These are phyloP conservation scores for Andrena fulva DNA, from an alignment of 2,888 invertebrate genomes.

Conservation along the genomic window DNA sequence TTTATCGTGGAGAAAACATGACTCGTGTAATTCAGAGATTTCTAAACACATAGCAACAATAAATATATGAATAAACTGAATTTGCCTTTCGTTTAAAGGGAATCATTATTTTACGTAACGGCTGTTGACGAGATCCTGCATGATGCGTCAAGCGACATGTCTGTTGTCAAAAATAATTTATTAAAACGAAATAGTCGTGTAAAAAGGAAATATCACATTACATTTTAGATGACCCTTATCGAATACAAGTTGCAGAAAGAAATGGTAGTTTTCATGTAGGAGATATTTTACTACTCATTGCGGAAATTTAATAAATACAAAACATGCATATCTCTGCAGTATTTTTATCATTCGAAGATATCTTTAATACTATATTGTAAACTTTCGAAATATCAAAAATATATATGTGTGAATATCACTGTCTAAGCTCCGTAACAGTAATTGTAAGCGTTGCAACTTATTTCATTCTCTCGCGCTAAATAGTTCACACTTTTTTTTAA, in stretches of 20 bases:
- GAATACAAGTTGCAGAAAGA: constrained; percentile 33
- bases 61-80: constrained; percentile 31
- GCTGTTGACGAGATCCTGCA: not conserved
- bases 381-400: constrained; percentile 54
- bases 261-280: constrained; percentile 52
- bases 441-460: constrained; percentile 4
- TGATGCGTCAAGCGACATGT: not conserved
- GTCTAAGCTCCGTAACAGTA: constrained; percentile 26
- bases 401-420: constrained; percentile 38
- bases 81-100: not conserved
- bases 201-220: constrained; percentile 22
- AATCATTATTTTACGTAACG: constrained; percentile 3
- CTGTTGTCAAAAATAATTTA: constrained; percentile 45
- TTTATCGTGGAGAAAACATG: constrained; percentile 51
- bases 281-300: constrained; percentile 66
- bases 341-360: constrained; percentile 54
- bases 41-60: constrained; percentile 11
- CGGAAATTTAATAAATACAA: constrained; percentile 66
- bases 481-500: not conserved
- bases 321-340: constrained; percentile 52
- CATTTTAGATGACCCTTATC: constrained; percentile 28
- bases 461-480: not conserved
- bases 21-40: constrained; percentile 34
- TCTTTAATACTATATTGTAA: constrained; percentile 51
- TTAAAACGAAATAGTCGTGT: constrained; percentile 39